A percentile compares a stretch with the other conserved stretches of the same genome.
These are phyloP conservation scores for Agelaius tricolor DNA, from an alignment of 2,113 vertebrate species.

Conservation along the genomic window DNA sequence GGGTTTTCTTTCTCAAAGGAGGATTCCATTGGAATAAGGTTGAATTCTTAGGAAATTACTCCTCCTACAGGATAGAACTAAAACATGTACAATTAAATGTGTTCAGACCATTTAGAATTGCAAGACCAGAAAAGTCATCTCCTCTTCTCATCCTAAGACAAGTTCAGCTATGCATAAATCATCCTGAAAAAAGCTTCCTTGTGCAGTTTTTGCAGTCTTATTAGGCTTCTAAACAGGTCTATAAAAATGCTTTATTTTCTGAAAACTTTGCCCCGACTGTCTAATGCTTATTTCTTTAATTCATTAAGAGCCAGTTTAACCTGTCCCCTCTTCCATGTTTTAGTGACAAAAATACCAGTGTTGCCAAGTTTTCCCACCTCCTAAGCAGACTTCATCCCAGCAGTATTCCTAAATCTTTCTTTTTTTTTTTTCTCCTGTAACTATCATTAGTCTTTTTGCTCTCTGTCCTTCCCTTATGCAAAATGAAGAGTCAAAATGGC, in stretches of 20 bases:
- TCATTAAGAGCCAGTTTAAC: not conserved
- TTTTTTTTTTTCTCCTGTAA: not conserved
- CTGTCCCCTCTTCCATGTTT: not conserved
- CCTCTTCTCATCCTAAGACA: not conserved
- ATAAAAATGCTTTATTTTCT: not conserved
- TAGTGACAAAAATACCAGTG: not conserved
- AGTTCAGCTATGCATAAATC: not conserved
- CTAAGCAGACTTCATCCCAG: not conserved
- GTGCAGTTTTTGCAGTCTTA: not conserved
- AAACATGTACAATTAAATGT: not conserved
- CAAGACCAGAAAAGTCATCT: not conserved
- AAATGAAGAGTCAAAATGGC: not conserved
- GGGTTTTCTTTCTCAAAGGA: not conserved
- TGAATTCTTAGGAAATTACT: slow-evolving; percentile 43
- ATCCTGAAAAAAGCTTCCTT: not conserved
- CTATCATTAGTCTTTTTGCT: not conserved
- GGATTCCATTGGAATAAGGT: not conserved
- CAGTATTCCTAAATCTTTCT: not conserved
- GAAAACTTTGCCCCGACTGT: not conserved
- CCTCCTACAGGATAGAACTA: slow-evolving; percentile 39
- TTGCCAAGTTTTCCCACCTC: not conserved
- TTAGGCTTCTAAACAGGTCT: not conserved
- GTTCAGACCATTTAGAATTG: not conserved
- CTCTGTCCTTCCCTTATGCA: not conserved
- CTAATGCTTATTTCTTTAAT: not conserved